Base-by-base conservation (phyloP, 2,113 vertebrate species). In the Piliocolobus tephrosceles region DNA sequence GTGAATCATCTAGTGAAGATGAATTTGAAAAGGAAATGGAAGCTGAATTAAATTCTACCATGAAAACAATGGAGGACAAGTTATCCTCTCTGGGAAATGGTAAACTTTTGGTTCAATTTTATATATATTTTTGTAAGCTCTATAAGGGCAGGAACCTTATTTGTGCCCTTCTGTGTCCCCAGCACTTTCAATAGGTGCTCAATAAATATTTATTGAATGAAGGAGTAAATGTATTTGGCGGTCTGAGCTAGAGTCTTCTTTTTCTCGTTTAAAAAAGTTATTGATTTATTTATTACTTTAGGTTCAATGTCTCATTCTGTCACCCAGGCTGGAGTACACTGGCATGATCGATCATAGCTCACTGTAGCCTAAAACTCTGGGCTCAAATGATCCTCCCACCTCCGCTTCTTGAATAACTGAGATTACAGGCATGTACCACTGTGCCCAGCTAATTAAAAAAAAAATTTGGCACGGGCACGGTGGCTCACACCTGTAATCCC, bases 11-110 rank as follows among this genome's bases (percentile, higher is more conserved):
- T 97, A 99, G 99, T 45, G 99, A 99, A 0, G 99, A 99, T 98
- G 99, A 99, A 94, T 99, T 99, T 97, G 99, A 99, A 88, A 99
- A 99, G 97, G 99, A 99, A 98, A 99, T 99, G 99, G 99, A 99
- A 97, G 99, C 99, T 0, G 99, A 99, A 95, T 99, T 99, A 55
- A 99, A 99, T 98, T 98, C 98, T 92, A 99, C 99, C 82, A 99
- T 99, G 96, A 99, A 98, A 98, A 98, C 98, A 72, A 99, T 99
- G 98, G 99, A 99, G 98, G 98, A 98, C 88, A 99, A 98, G 86
- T 99, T 99, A 99, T 98, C 95, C 0, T 98, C 98, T 0, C 70
- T 98, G 0, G 93, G 98, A 93, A 88, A 96, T 97, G 98, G 99
- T 99, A 97, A 96, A 84, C 86, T 23, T 83, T 91, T 70, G 27